Conservation (phyloP, 2,113 vertebrate genomes). For the Pavo muticus region DNA sequence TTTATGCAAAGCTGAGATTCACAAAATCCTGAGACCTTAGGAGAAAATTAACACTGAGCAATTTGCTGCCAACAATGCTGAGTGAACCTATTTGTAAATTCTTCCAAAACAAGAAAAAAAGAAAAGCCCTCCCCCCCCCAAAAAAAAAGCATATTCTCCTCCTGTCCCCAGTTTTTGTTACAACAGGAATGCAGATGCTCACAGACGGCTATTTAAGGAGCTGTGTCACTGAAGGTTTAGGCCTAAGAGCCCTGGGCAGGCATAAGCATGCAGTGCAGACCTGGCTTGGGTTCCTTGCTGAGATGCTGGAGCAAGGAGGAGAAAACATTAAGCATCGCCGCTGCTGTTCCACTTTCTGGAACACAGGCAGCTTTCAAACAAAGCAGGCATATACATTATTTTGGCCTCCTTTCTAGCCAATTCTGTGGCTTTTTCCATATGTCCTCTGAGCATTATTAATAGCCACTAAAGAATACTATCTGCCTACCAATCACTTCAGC, state of each 20-base stretch:
- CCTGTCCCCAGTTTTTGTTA: not conserved
- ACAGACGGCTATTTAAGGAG: not conserved
- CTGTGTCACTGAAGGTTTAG: not conserved
- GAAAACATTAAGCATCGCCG: not conserved
- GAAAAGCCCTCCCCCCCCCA: too few relatives aligned
- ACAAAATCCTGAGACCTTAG: not conserved
- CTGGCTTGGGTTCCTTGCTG: not conserved
- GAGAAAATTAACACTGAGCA: not conserved
- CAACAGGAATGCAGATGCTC: not conserved
- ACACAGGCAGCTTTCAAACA: slow-evolving; percentile 59
- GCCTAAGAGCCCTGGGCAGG: not conserved
- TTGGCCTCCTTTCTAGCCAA: too few relatives aligned
- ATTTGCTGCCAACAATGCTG: not conserved
- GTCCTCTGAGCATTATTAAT: slow-evolving; percentile 67
- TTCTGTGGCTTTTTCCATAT: too few relatives aligned
- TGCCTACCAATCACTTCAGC: slow-evolving; percentile 74
- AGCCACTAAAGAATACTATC: slow-evolving; percentile 62
- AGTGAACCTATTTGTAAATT: not conserved
- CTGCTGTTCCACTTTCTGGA: not conserved
- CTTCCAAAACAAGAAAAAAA: not conserved
- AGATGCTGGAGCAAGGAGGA: not conserved
- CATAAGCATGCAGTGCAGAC: not conserved
- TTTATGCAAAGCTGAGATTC: not conserved
- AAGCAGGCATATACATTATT: not conserved
- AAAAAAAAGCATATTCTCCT: not conserved